Percentiles rank a stretch among this genome's conserved stretches.
These are phyloP conservation scores for Tiliacea citrago DNA, from an alignment of 2,888 invertebrate species.

Conservation along the genomic window DNA sequence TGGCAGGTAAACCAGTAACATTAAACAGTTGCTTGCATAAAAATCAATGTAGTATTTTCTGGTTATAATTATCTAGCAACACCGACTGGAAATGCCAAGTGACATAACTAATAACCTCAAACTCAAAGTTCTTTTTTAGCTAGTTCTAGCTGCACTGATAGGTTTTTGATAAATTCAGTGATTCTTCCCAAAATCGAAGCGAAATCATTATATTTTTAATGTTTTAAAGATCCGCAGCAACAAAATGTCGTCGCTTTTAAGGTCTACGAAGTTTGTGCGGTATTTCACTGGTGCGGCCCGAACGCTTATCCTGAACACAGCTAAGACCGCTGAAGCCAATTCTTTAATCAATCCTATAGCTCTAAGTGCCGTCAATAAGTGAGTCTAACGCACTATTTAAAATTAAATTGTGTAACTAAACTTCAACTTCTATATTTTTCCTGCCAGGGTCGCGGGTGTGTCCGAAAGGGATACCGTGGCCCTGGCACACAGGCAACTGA, in stretches of 20 bases:
- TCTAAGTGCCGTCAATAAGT: slow-evolving; percentile 83
- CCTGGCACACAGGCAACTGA: too few species aligned
- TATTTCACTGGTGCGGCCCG: slow-evolving; percentile 94
- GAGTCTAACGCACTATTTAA: slow-evolving; percentile 64
- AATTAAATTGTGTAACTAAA: neutral
- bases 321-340: slow-evolving; percentile 92
- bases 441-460: too few species aligned
- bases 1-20: too few species aligned
- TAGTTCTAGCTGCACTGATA: slow-evolving; percentile 24
- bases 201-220: slow-evolving; percentile 52
- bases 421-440: neutral
- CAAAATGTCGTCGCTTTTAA: slow-evolving; percentile 92
- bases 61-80: slow-evolving; percentile 24
- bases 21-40: too few species aligned
- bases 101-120: slow-evolving; percentile 85
- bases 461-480: too few species aligned
- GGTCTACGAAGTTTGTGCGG: slow-evolving; percentile 94
- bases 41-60: neutral
- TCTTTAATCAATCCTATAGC: slow-evolving; percentile 86
- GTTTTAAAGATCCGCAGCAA: slow-evolving; percentile 57
- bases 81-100: slow-evolving; percentile 40
- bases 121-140: slow-evolving; percentile 46
- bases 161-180: slow-evolving; percentile 37
- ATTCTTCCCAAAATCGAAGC: slow-evolving; percentile 33
- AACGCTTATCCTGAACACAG: slow-evolving; percentile 92